Conservation (phyloP, 2,888 invertebrate genomes). For the Pristionchus mayeri region DNA sequence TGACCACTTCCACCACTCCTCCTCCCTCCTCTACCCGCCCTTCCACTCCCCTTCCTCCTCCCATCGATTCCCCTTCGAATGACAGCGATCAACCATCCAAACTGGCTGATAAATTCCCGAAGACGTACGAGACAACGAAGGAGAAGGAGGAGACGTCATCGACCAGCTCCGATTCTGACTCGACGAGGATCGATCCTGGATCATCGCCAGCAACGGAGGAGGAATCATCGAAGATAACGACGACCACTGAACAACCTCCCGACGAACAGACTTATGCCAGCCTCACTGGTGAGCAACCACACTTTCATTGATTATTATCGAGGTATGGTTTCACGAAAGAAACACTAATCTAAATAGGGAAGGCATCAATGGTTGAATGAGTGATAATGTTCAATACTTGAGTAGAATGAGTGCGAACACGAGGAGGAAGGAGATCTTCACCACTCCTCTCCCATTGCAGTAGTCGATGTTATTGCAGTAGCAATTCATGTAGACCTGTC, state of each 20-base stretch:
- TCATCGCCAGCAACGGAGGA: neutral
- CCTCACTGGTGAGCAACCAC: neutral
- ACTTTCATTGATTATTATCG: too few species aligned
- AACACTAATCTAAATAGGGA: too few species aligned
- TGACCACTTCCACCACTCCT: neutral
- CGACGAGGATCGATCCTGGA: neutral
- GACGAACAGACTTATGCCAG: slow-evolving; percentile 14
- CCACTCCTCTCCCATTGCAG: slow-evolving; percentile 53
- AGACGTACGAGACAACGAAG: neutral
- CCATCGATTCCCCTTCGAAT: neutral
- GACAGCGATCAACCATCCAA: neutral
- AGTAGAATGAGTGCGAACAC: too few species aligned
- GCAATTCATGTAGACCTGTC: slow-evolving; percentile 55
- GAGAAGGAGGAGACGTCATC: neutral
- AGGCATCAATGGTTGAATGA: too few species aligned
- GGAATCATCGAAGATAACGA: neutral
- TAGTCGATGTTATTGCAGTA: slow-evolving; percentile 64
- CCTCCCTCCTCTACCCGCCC: neutral
- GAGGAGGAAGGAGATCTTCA: neutral
- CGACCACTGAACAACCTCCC: neutral
- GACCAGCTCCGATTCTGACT: neutral
- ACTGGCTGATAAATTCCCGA: neutral
- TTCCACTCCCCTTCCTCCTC: neutral
- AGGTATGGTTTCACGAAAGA: too few species aligned
- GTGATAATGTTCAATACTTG: too few species aligned